These are phyloP conservation scores for Vanessa atalanta DNA, from an alignment of 1,140 invertebrate species.

Conservation along the genomic window DNA sequence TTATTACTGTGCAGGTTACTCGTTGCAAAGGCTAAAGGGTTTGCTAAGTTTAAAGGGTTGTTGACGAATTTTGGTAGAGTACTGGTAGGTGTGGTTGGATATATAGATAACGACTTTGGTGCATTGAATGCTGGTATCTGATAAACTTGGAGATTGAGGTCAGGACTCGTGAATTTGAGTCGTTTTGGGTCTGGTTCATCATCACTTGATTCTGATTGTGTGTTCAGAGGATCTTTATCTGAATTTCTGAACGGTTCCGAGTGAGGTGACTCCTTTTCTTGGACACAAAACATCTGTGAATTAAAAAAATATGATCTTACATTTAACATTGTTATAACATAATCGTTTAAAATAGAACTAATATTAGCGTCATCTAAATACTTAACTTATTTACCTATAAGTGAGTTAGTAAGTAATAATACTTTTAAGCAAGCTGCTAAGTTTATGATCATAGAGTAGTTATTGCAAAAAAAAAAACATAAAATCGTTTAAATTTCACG, in stretches of 20 bases:
- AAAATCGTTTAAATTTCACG: too few species aligned
- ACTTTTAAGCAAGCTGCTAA: too few species aligned
- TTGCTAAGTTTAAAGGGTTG: conserved; percentile 71
- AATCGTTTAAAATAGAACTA: background rate
- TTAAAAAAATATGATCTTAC: background rate
- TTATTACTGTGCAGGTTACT: conserved; percentile 51
- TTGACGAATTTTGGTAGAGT: conserved; percentile 71
- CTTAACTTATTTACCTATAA: too few species aligned
- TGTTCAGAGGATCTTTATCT: conserved; percentile 62
- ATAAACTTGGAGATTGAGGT: conserved; percentile 68
- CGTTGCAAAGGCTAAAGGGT: conserved; percentile 59
- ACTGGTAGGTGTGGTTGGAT: conserved; percentile 45
- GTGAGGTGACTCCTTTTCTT: conserved; percentile 61
- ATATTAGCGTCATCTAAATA: too few species aligned
- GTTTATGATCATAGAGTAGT: too few species aligned
- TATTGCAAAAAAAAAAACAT: too few species aligned
- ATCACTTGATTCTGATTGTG: conserved; percentile 62
- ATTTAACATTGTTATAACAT: background rate
- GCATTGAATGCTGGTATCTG: conserved; percentile 69
- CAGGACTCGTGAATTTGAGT: conserved; percentile 53
- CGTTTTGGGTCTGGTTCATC: conserved; percentile 66
- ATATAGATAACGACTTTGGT: conserved; percentile 62
- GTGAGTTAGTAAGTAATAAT: too few species aligned
- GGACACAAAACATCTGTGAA: conserved; percentile 75
- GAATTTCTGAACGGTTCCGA: conserved; percentile 51